Base-by-base conservation (phyloP, 1,140 invertebrate species). In the Phenacoccus solenopsis region DNA sequence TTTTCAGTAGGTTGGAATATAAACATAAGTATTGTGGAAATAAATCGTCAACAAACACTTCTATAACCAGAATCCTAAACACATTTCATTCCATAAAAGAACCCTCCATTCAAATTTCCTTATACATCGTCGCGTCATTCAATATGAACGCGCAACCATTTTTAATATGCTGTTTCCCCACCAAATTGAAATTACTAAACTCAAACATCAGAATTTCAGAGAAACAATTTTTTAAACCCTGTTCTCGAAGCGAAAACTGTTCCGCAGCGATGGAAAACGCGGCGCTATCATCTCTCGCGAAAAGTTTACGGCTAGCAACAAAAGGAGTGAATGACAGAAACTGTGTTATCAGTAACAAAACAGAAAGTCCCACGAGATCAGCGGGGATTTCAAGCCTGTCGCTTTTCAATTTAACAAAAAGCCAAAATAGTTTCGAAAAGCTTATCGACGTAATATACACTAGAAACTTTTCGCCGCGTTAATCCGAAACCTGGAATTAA, bases 331-430 rank as follows among this genome's bases (percentile, higher is more conserved):
- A 64, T 64, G 59, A 64, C 59, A 64, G 59, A 64, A 64, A 64
- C 59, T 64, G 59, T 64, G 59, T 64, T 64, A 64, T 64, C 59
- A 64, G 59, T 27, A 64, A 27, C 59, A 64, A 64, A 64, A 64
- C 59, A 64, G 59, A 64, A 64, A 64, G 59, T 64, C 59, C 59
- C 59, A 9, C 21, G 59, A 27, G 59, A 64, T 64, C 22, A 25
- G 25, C 22, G 10, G 22, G 59, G 59, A 64, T 64, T 64, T 64
- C 59, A 64, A 64, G 59, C 59, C 59, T 64, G 59, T 64, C 59
- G 59, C 25, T 64, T 64, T 64, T 64, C 59, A 64, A 64, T 64
- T 64, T 64, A 64, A 64, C 25, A 49, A 64, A 64, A 64, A 64
- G 59, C 59, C 59, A 64, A 64, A 64, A 64, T 64, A 64, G 21